Evolutionary conservation across 2,113 vertebrate species (phyloP).

Genomic region (Lampris incognitus): DNA sequence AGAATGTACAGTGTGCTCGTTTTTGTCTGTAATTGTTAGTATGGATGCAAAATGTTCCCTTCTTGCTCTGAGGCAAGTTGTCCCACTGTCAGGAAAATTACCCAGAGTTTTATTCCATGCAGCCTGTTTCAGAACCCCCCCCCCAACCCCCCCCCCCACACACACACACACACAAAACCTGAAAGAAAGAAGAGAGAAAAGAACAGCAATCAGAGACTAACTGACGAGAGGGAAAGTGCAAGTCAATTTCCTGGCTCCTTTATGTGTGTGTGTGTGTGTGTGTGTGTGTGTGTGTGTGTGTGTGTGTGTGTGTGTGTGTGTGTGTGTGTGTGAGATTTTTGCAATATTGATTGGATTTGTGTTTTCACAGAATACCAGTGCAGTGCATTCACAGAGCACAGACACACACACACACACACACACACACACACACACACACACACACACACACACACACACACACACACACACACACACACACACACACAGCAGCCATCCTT

Average conservation of each 20-base stretch:
- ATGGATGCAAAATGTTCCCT: conserved; percentile 22
- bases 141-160: too few relatives aligned
- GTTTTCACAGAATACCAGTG: background rate
- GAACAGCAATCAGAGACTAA: too few relatives aligned
- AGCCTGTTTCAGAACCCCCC: background rate
- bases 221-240: background rate
- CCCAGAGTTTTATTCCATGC: background rate
- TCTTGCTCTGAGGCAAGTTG: background rate
- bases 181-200: too few relatives aligned
- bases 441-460: background rate
- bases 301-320: too few relatives aligned
- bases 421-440: conserved; percentile 1
- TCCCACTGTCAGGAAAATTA: background rate
- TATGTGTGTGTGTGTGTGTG: too few relatives aligned
- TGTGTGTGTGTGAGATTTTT: conserved; percentile 29
- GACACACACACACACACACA: background rate
- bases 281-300: too few relatives aligned
- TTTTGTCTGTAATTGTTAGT: conserved; percentile 26
- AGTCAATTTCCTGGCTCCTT: conserved; percentile 42
- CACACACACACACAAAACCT: too few relatives aligned
- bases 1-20: background rate
- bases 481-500: conserved; percentile 18
- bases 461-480: background rate
- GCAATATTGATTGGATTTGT: conserved; percentile 1
- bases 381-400: background rate